These are phyloP conservation scores for Nasua narica DNA, from an alignment of 2,797 vertebrate species.

Conservation along the genomic window DNA sequence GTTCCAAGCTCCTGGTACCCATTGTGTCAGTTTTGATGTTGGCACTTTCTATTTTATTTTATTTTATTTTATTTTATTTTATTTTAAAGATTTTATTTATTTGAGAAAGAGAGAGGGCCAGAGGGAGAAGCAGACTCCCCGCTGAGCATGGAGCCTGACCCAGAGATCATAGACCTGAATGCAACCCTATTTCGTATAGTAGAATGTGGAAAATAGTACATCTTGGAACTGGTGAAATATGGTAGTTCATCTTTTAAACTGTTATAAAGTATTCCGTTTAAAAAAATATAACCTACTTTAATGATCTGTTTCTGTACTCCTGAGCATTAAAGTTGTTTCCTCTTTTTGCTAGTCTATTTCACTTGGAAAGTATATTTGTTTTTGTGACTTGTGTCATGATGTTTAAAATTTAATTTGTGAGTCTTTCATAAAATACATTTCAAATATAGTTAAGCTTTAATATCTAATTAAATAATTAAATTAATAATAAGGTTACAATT, in stretches of 20 bases:
- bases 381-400: background rate
- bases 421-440: background rate
- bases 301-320: background rate
- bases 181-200: background rate
- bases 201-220: background rate
- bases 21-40: background rate
- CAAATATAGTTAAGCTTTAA: background rate
- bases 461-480: background rate
- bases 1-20: background rate
- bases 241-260: background rate
- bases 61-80: background rate
- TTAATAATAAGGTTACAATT: background rate
- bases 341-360: background rate
- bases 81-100: background rate
- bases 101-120: background rate
- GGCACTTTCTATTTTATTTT: background rate
- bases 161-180: background rate
- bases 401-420: background rate
- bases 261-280: background rate
- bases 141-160: background rate
- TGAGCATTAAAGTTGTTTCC: background rate
- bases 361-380: background rate
- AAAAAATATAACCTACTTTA: background rate
- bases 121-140: background rate
- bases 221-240: background rate